Percentiles rank a stretch among this genome's conserved stretches.
Conservation (phyloP, 2,113 vertebrate genomes). For the Phoxinus phoxinus region DNA sequence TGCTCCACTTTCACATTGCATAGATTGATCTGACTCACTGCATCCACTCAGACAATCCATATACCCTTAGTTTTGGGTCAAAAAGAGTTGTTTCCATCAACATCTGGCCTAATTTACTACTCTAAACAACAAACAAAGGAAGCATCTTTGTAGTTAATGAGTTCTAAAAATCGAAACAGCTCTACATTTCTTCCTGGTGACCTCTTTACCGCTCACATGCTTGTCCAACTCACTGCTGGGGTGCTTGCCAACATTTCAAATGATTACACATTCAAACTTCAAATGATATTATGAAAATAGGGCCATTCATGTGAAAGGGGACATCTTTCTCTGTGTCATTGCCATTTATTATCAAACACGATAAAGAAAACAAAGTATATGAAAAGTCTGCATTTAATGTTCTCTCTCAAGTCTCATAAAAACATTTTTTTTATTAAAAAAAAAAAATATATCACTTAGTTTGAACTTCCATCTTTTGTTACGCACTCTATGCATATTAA, state of each 20-base stretch:
- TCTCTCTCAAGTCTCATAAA: too few relatives aligned
- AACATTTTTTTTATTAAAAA: too few relatives aligned
- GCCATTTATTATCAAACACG: neutral
- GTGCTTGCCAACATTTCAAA: neutral
- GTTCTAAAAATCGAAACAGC: constrained; percentile 37
- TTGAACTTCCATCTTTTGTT: neutral
- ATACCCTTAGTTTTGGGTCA: constrained; percentile 34
- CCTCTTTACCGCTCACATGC: constrained; percentile 8
- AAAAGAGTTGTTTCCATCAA: constrained; percentile 39
- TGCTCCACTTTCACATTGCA: constrained; percentile 37
- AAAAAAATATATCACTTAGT: neutral
- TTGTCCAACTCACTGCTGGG: neutral
- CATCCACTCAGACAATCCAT: constrained; percentile 50
- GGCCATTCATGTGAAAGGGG: neutral
- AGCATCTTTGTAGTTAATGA: constrained; percentile 46
- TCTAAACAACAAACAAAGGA: constrained; percentile 2
- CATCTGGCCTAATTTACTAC: neutral
- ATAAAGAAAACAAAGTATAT: too few relatives aligned
- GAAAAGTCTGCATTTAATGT: too few relatives aligned
- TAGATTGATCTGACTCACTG: constrained; percentile 49
- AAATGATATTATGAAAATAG: constrained; percentile 10
- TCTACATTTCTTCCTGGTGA: constrained; percentile 14
- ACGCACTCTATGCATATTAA: neutral
- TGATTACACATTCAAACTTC: constrained; percentile 1
- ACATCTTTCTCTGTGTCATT: neutral